Percentiles rank a stretch among this genome's conserved stretches.
phyloP scores from a whole-genome alignment of 2,797 vertebrate genomes.

The Amazona ochrocephala region DNA sequence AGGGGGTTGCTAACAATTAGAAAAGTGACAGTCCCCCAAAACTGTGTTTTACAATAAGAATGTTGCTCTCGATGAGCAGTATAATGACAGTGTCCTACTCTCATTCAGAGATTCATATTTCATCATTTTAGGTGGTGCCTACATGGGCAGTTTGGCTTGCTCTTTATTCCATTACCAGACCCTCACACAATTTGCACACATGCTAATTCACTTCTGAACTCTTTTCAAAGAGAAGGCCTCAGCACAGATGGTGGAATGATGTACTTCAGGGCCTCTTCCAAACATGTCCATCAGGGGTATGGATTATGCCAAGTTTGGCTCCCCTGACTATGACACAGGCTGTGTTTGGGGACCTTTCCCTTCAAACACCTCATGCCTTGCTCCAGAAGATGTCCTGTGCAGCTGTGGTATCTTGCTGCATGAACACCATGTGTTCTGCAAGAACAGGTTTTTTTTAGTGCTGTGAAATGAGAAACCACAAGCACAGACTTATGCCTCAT shows the following conservation, averaged over 20 bases:
- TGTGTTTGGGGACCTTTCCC: background rate
- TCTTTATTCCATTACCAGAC: background rate
- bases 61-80: background rate
- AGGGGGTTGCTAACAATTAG: background rate
- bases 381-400: background rate
- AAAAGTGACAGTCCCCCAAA: background rate
- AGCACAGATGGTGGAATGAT: background rate
- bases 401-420: background rate
- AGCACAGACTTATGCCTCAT: background rate
- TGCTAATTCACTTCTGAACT: background rate
- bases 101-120: background rate
- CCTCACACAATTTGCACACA: background rate
- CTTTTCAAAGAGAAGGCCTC: background rate
- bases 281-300: background rate
- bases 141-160: background rate
- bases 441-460: background rate
- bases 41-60: background rate
- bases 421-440: background rate
- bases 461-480: background rate
- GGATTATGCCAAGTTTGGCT: background rate
- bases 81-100: background rate
- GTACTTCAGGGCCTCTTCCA: background rate
- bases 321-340: fast-evolving
- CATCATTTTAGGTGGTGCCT: background rate
- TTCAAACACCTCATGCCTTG: fast-evolving